Conservation (phyloP, 2,797 vertebrate species). For the Lithobates sylvaticus region DNA sequence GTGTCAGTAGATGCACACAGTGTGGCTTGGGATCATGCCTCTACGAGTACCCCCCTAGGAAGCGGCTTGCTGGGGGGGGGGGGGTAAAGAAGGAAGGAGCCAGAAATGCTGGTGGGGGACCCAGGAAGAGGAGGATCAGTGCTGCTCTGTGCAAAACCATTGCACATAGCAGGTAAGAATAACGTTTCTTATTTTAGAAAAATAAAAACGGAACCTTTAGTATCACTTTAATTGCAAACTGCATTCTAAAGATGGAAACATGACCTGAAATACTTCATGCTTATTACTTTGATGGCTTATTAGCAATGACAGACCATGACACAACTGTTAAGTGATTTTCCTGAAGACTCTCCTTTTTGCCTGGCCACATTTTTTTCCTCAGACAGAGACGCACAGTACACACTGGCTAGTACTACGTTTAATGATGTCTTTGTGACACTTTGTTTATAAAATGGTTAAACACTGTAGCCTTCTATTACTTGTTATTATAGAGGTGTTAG, state of each 20-base stretch:
- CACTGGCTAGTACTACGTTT: neutral
- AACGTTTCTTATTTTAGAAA: no score
- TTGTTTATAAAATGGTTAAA: neutral
- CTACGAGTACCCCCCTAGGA: no score
- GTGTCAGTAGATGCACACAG: no score
- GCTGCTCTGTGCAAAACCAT: no score
- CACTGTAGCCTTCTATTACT: neutral
- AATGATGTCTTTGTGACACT: neutral
- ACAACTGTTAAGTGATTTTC: neutral
- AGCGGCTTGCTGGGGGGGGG: no score
- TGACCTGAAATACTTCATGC: neutral
- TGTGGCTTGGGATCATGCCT: no score
- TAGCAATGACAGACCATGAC: slow-evolving; percentile 1
- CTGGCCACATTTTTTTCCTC: neutral
- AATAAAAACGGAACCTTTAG: no score
- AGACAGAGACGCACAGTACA: neutral
- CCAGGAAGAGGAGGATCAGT: no score
- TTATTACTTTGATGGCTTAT: neutral
- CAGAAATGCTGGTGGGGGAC: no score
- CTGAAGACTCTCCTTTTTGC: neutral
- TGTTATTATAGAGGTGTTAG: neutral
- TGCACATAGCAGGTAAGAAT: no score
- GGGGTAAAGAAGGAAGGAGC: no score
- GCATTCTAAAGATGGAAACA: neutral
- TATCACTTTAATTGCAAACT: neutral